These are phyloP conservation scores for Drosophila micromelanica DNA, from an alignment of 1,140 invertebrate species.

Conservation along the genomic window DNA sequence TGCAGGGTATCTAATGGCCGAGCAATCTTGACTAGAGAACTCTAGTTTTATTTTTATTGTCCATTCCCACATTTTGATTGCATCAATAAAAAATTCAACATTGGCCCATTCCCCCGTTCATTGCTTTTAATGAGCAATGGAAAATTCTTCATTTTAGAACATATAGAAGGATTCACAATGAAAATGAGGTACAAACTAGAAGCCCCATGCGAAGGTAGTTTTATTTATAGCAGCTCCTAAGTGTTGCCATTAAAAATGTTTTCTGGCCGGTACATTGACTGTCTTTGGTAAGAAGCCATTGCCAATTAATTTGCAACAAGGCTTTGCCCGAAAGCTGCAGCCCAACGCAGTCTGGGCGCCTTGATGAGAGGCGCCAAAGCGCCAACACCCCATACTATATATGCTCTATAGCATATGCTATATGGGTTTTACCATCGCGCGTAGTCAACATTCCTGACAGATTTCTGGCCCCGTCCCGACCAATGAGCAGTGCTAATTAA, in stretches of 20 bases:
- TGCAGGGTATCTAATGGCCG: too few species aligned
- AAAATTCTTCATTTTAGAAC: slow-evolving; percentile 56
- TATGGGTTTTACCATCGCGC: slow-evolving; percentile 21
- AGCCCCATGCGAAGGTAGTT: slow-evolving; percentile 39
- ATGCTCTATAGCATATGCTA: slow-evolving; percentile 13
- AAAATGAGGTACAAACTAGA: slow-evolving; percentile 71
- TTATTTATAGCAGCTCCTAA: slow-evolving; percentile 79
- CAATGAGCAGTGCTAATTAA: slow-evolving; percentile 71
- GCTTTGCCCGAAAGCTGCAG: slow-evolving; percentile 67
- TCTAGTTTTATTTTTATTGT: slow-evolving; percentile 17
- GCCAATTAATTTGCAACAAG: slow-evolving; percentile 78
- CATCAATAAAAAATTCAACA: slow-evolving; percentile 72
- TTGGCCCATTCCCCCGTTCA: slow-evolving; percentile 30
- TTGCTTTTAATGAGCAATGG: slow-evolving; percentile 68
- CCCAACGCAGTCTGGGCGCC: slow-evolving; percentile 49
- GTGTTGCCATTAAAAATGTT: slow-evolving; percentile 74
- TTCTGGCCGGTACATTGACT: slow-evolving; percentile 19
- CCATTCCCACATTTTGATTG: slow-evolving; percentile 71
- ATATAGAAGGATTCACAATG: slow-evolving; percentile 68
- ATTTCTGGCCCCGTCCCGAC: slow-evolving; percentile 21
- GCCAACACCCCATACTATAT: slow-evolving; percentile 67
- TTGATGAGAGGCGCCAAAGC: slow-evolving; percentile 81
- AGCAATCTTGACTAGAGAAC: too few species aligned
- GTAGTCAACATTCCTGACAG: slow-evolving; percentile 69
- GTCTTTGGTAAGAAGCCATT: slow-evolving; percentile 53